Evolutionary conservation across 2,888 invertebrate genomes (phyloP).

Genomic region (Dryococelus australis): DNA sequence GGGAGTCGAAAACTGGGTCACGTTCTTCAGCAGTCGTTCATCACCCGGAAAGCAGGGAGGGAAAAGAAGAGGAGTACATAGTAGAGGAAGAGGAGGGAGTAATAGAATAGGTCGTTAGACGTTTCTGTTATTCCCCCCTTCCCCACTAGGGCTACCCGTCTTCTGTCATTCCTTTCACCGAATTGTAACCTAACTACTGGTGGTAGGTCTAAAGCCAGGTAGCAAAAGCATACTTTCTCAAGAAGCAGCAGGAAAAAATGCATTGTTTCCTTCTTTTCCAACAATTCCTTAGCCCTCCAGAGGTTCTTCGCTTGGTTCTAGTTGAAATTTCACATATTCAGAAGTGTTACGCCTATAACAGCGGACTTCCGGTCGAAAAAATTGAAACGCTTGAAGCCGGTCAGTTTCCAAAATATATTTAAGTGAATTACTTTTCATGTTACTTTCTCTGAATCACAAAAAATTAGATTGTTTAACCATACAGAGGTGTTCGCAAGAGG

Average conservation of each 20-base stretch:
- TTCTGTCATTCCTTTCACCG: not conserved
- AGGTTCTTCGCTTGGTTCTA: too few species aligned
- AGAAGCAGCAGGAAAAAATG: not conserved
- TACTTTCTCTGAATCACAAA: too few species aligned
- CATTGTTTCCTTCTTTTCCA: not conserved
- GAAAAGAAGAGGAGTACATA: not conserved
- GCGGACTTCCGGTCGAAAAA: too few species aligned
- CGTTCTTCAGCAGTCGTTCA: conserved; percentile 8
- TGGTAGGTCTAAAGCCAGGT: not conserved
- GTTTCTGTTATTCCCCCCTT: not conserved
- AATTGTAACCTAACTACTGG: not conserved
- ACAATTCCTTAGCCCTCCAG: not conserved
- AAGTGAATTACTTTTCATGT: too few species aligned
- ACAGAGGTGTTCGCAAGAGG: too few species aligned
- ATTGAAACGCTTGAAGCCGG: too few species aligned
- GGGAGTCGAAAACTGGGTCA: not conserved
- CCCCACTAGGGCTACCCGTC: too few species aligned
- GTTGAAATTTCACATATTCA: too few species aligned
- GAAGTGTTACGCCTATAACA: too few species aligned
- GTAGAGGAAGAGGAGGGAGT: not conserved
- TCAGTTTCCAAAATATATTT: too few species aligned
- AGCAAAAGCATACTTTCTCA: not conserved
- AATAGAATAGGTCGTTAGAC: conserved; percentile 5
- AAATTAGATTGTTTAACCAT: too few species aligned
- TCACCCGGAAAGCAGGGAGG: not conserved